Evolutionary conservation across 23 tunicate species (phyloP), one percentile per base, ranked within the genome.

Genomic region (Oikopleura albicans): DNA sequence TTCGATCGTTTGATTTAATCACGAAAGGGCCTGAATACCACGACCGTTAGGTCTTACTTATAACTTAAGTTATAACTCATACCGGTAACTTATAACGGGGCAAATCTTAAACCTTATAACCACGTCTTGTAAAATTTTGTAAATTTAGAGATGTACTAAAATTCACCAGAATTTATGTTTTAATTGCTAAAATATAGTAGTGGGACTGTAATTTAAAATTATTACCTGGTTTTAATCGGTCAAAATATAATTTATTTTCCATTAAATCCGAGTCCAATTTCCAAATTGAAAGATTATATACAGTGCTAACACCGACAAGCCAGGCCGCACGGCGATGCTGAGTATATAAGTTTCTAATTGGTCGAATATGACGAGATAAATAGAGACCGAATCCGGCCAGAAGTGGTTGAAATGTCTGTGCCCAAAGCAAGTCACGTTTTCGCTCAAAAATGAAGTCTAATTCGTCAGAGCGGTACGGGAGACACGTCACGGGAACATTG

Each of bases 401-500:
- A 16, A 37, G 4, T 2, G 79, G 79, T 2, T 12, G 2, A 29
- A 71, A 12, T 16, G 35, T 71, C 37, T 4, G 27, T 71, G 27
- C 35, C 33, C 28, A 29, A 16, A 29, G 2, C 31, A 2, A 16
- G 37, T 71, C 79, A 16, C 27, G 28, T 29, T 71, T 71, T 71
- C 79, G 27, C 31, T 16, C 27, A 29, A 71, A 16, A 29, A 71
- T 29, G 37, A 71, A 71, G 37, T 71, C 79, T 29, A 71, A 29
- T 31, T 71, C 79, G 79, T 71, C 79, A 22, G 79, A 29, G 4
- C 79, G 79, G 31, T 49, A 49, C 63, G 63, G 63, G 63, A 49
- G 63, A 49, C n/a, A n/a, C n/a, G n/a, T n/a, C n/a, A n/a, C n/a
- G n/a, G n/a, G n/a, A n/a, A n/a, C n/a, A n/a, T n/a, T n/a, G n/a